Conservation (phyloP, 2,888 invertebrate genomes). For the Ferrisia virgata region DNA sequence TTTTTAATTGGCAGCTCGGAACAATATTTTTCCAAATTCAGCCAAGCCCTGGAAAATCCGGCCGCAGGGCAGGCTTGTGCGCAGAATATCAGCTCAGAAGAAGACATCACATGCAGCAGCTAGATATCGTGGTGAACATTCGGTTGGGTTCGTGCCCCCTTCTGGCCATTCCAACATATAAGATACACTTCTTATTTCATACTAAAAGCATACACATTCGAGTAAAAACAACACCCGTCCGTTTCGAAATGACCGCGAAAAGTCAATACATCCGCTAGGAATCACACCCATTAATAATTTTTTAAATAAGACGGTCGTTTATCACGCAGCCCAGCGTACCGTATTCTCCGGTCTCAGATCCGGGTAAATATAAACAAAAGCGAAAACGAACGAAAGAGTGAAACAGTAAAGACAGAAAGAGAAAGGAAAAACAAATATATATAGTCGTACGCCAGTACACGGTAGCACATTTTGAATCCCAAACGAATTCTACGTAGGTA, state of each 20-base stretch:
- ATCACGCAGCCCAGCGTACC: background rate
- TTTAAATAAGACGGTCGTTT: background rate
- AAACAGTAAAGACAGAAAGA: no score
- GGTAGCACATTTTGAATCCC: background rate
- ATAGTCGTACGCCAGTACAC: no score
- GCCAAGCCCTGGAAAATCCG: no score
- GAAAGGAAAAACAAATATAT: background rate
- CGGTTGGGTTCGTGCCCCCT: background rate
- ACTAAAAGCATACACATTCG: background rate
- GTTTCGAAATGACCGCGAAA: background rate
- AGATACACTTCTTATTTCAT: background rate
- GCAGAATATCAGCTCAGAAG: no score
- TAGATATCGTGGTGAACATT: no score
- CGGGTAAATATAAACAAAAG: slow-evolving; percentile 5
- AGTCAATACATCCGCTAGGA: background rate
- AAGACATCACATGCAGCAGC: no score
- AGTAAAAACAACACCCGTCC: background rate
- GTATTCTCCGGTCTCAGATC: background rate
- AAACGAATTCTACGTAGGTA: background rate
- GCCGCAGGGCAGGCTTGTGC: no score
- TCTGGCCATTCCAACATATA: no score
- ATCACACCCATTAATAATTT: background rate
- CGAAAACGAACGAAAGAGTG: background rate
- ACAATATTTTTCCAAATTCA: no score
- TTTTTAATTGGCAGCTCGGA: no score